Base-by-base conservation (phyloP, 2,113 vertebrate species). In the Miniopterus natalensis region DNA sequence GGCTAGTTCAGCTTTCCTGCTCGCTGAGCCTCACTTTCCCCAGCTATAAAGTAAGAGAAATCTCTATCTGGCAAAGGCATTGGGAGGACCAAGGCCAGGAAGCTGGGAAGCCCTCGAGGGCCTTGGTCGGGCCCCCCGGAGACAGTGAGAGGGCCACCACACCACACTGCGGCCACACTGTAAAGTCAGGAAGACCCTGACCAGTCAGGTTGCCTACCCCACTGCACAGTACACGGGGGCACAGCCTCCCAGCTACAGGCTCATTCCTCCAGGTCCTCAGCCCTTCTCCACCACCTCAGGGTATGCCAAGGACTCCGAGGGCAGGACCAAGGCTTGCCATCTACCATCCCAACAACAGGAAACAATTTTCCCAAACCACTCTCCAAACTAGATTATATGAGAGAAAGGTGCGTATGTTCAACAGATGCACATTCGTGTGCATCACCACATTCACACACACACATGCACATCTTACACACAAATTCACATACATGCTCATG, bases 351-450 rank as follows among this genome's bases (percentile, higher is more conserved):
- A n/a, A 47, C 3, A 12, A 61, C 27, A 65, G 74, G 57, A 94
- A 97, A 49, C 49, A 49, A 63, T 59, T 66, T 78, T 96, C 47
- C 73, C 63, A 93, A 94, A 66, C 89, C n/a, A 53, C 49, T 51
- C 80, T 84, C 66, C 31, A 63, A 57, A 57, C 42, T 11, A 90
- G 73, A 73, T 92, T 51, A 49, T 51, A 40, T 15, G 94, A 95
- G n/a, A 42, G 42, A 40, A 86, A 66, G 65, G 61, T 53, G 12
- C 8, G 0, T 73, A 42, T 84, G 88, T 80, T 14, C 59, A 73
- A 40, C 80, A 88, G 91, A 95, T 92, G 66, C 65, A 40, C 51
- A 79, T 55, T 36, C 20, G 17, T 21, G 53, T 23, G 66, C 25
- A 57, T 27, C 13, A 25, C 14, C 51, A 59, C 25, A 29, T 49